A percentile compares a stretch with the other conserved stretches of the same genome.
Evolutionary conservation across 2,888 invertebrate genomes (phyloP).

Genomic region (Drosophila formosana): DNA sequence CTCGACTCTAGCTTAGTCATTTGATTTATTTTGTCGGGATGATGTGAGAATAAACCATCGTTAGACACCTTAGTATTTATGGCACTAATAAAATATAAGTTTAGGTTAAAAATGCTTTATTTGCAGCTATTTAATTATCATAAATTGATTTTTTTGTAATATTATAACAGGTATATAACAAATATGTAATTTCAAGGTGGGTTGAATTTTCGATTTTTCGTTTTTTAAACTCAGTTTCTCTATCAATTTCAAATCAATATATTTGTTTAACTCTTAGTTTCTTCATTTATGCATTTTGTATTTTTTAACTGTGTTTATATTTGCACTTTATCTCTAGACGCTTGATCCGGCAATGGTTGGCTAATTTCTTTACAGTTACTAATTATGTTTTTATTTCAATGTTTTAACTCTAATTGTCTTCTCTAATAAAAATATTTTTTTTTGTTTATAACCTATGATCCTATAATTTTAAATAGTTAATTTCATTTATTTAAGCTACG

Average conservation of each 20-base stretch:
- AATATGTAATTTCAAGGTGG: slow-evolving; percentile 84
- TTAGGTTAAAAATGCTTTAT: slow-evolving; percentile 72
- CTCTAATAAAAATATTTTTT: slow-evolving; percentile 57
- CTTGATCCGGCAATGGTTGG: slow-evolving; percentile 73
- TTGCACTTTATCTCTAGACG: slow-evolving; percentile 59
- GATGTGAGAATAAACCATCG: too few relatives aligned
- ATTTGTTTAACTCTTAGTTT: slow-evolving; percentile 51
- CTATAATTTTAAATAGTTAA: slow-evolving; percentile 48
- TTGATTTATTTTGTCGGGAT: too few relatives aligned
- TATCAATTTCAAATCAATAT: slow-evolving; percentile 56
- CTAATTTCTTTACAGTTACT: slow-evolving; percentile 67
- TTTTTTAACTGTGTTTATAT: slow-evolving; percentile 12
- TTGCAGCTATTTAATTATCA: slow-evolving; percentile 74
- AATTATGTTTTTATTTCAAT: slow-evolving; percentile 29
- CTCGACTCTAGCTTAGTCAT: too few relatives aligned
- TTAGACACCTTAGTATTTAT: too few relatives aligned
- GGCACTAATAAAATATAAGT: neutral
- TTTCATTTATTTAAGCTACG: slow-evolving; percentile 40
- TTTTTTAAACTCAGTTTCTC: slow-evolving; percentile 78
- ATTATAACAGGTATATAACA: slow-evolving; percentile 83
- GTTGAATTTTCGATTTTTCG: slow-evolving; percentile 83
- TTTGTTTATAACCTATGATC: slow-evolving; percentile 52
- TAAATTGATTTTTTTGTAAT: slow-evolving; percentile 76
- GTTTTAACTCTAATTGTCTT: slow-evolving; percentile 45
- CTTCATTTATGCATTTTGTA: neutral